phyloP scores from a whole-genome alignment of 1,140 invertebrate genomes.

The Camponotus pennsylvanicus region DNA sequence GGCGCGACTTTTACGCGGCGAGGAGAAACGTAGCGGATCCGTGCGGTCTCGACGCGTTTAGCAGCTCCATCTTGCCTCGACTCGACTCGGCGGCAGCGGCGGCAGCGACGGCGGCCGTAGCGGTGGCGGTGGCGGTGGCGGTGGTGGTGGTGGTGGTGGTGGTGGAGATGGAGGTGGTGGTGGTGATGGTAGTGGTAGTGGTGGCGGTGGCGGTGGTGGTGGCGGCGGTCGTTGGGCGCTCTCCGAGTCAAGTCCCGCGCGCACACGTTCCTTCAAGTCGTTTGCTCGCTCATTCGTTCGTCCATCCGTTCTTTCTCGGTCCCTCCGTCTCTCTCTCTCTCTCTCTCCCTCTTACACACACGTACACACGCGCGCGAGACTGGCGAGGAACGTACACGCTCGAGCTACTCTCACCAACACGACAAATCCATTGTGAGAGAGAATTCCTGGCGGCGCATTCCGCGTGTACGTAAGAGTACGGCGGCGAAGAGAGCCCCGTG shows the following conservation, averaged over 20 bases:
- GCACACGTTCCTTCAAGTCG: conserved; percentile 56
- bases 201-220: background rate
- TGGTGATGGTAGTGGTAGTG: background rate
- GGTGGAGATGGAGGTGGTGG: background rate
- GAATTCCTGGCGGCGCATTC: conserved; percentile 81
- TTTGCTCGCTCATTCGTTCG: conserved; percentile 23
- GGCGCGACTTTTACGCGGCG: background rate
- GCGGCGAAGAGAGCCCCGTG: background rate
- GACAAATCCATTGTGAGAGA: conserved; percentile 83
- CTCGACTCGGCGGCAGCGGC: conserved; percentile 30
- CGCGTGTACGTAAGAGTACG: conserved; percentile 73
- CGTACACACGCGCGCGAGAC: background rate
- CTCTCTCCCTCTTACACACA: conserved; percentile 37
- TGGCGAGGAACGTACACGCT: conserved; percentile 33
- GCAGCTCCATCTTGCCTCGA: conserved; percentile 74
- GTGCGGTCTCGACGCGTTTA: conserved; percentile 66
- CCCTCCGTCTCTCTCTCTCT: conserved; percentile 3
- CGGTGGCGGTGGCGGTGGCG: background rate
- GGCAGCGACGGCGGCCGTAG: too few species aligned
- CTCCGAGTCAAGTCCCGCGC: conserved; percentile 60
- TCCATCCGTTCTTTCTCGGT: conserved; percentile 32
- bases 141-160: background rate
- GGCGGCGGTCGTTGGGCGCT: conserved; percentile 32
- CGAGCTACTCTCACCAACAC: conserved; percentile 80
- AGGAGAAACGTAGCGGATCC: conserved; percentile 62